Evolutionary conservation across 2,797 vertebrate genomes (phyloP), one percentile per base, ranked within the genome.

Genomic region (Poeciliopsis infans): DNA sequence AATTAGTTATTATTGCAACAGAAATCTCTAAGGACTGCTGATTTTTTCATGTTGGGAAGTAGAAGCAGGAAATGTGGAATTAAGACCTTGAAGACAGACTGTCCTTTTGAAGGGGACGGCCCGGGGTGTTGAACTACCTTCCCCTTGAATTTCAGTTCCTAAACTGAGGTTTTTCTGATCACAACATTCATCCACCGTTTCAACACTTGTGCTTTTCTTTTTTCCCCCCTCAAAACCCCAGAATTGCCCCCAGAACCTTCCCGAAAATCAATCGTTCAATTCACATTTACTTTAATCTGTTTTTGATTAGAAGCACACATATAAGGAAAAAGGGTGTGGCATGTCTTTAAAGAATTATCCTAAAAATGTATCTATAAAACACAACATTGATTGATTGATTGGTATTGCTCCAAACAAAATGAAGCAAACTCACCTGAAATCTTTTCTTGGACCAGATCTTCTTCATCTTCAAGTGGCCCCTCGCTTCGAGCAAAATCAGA

Each of bases 371-470:
- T 53, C 16, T 64, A 23, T 23, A 18, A 71, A 79, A 79, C 78
- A 61, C 16, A 77, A 53, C 20, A 61, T 1, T 11, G 1, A 73
- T 39, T 20, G 0, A 51, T n/a, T 68, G 0, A 83, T 70, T 13
- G 49, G 23, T n/a, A 61, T 31, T 18, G 39, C 1, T 45, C 31
- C 6, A 61, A 7, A 7, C 28, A 47, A 72, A 82, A 86, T 25
- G 39, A 4, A 84, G 80, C 66, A 77, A 83, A 92, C 96, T 97
- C 94, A 98, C 98, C 97, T 99, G 98, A 95, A 98, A 97, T 91
- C 97, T 96, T 93, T 98, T 98, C 95, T 99, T 98, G 93, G 97
- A 97, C 98, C 98, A 99, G 94, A 98, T 98, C 95, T 98, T 98
- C 97, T 98, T 98, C 98, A 98, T 98, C 91, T 94, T 95, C 89